These are phyloP conservation scores for Temnothorax ravouxi DNA, from an alignment of 2,888 invertebrate genomes.

Conservation along the genomic window DNA sequence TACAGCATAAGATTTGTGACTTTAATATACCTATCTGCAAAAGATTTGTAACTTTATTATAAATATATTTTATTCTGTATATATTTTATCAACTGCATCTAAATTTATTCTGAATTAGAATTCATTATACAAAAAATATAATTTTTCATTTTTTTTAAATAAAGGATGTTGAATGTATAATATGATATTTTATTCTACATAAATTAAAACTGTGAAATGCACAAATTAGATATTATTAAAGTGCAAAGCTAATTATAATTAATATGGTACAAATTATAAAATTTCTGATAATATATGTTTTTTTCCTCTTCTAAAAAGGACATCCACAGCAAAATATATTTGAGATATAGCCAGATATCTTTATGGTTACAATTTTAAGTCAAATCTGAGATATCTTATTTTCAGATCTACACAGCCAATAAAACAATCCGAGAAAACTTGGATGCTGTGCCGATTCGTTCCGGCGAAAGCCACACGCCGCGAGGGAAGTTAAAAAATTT, in stretches of 20 bases:
- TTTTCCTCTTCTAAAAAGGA: too few species aligned
- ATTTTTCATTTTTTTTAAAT: not conserved
- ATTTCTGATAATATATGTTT: not conserved
- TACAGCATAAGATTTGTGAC: not conserved
- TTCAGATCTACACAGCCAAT: too few species aligned
- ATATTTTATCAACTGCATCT: not conserved
- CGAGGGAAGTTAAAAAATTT: too few species aligned
- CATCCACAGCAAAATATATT: too few species aligned
- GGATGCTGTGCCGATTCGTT: too few species aligned
- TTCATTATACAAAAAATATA: not conserved
- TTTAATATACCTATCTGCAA: not conserved
- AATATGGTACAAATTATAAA: too few species aligned
- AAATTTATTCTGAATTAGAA: not conserved
- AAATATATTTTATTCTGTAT: not conserved
- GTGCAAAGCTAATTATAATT: not conserved
- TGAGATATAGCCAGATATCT: too few species aligned
- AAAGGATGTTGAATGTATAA: not conserved
- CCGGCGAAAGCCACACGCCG: too few species aligned
- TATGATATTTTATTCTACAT: not conserved
- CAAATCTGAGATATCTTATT: too few species aligned
- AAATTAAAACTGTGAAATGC: not conserved
- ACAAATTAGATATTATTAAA: not conserved
- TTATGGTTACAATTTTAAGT: too few species aligned
- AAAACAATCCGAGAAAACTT: too few species aligned
- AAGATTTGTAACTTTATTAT: not conserved